Percentiles rank a stretch among this genome's conserved stretches.
Evolutionary conservation across 2,113 vertebrate species (phyloP).

Genomic region (Megalops atlanticus): DNA sequence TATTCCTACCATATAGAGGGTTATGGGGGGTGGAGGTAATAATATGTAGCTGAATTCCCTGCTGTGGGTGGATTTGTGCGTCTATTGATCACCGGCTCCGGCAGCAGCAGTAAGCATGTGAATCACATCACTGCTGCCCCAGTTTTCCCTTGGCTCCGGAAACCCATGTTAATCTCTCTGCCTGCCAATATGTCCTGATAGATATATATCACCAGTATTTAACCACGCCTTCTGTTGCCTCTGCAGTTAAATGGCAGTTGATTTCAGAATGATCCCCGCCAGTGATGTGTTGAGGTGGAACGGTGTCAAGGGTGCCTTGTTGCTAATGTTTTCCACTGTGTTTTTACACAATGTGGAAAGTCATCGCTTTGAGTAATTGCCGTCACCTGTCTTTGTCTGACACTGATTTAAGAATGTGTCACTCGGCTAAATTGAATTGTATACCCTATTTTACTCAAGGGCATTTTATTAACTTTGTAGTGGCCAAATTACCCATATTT

Average conservation of each 20-base stretch:
- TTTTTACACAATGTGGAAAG: no score
- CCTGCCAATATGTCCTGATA: conserved; percentile 51
- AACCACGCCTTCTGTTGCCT: conserved; percentile 58
- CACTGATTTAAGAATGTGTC: no score
- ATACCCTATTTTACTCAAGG: no score
- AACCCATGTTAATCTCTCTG: conserved; percentile 49
- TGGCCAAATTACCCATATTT: no score
- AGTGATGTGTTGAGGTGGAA: no score
- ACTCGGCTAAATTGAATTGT: no score
- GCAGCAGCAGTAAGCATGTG: conserved; percentile 47
- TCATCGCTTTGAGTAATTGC: no score
- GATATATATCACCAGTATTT: conserved; percentile 61
- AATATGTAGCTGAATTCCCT: conserved; percentile 3
- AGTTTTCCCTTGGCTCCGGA: conserved; percentile 32
- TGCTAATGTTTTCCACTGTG: no score
- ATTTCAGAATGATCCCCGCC: conserved; percentile 68
- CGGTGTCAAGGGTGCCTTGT: not conserved
- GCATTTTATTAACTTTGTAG: no score
- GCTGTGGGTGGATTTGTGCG: conserved; percentile 35
- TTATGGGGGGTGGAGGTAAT: conserved; percentile 9
- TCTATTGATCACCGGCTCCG: conserved; percentile 15
- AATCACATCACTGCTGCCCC: conserved; percentile 49
- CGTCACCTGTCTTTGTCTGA: no score
- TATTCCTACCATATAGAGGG: not conserved
- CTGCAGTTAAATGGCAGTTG: conserved; percentile 61